phyloP scores from a whole-genome alignment of 2,113 vertebrate genomes.

The Pardalotus punctatus region DNA sequence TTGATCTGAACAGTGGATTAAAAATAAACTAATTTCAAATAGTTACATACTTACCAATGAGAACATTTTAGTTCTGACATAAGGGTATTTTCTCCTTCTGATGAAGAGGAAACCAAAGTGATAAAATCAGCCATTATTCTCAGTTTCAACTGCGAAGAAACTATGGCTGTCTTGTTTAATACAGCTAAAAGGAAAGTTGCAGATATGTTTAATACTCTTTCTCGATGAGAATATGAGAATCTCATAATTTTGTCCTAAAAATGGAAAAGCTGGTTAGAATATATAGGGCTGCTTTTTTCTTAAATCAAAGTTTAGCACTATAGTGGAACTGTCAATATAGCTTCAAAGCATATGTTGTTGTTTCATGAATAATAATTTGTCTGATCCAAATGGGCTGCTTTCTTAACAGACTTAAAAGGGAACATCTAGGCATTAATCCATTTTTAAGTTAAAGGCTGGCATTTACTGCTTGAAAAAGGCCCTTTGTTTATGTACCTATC shows the following conservation, averaged over 20 bases:
- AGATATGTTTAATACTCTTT: neutral
- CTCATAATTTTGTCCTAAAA: neutral
- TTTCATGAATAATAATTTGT: neutral
- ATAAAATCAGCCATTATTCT: neutral
- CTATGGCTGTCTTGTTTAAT: neutral
- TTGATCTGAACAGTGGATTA: neutral
- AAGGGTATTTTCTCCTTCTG: neutral
- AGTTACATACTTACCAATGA: neutral
- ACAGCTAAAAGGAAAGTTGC: neutral
- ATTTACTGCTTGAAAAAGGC: neutral
- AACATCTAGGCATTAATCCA: neutral
- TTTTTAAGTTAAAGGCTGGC: neutral
- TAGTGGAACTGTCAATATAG: neutral
- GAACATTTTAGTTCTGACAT: neutral
- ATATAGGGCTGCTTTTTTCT: neutral
- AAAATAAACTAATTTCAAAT: neutral
- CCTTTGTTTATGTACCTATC: neutral
- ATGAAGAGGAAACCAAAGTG: neutral
- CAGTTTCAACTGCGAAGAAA: neutral
- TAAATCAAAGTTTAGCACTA: neutral
- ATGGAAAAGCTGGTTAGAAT: neutral
- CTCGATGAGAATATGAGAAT: no score
- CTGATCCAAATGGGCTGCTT: neutral
- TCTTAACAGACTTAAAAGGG: neutral
- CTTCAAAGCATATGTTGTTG: neutral